Evolutionary conservation across 2,888 invertebrate genomes (phyloP), one percentile per base, ranked within the genome.

Genomic region (Hypomecis punctinalis): DNA sequence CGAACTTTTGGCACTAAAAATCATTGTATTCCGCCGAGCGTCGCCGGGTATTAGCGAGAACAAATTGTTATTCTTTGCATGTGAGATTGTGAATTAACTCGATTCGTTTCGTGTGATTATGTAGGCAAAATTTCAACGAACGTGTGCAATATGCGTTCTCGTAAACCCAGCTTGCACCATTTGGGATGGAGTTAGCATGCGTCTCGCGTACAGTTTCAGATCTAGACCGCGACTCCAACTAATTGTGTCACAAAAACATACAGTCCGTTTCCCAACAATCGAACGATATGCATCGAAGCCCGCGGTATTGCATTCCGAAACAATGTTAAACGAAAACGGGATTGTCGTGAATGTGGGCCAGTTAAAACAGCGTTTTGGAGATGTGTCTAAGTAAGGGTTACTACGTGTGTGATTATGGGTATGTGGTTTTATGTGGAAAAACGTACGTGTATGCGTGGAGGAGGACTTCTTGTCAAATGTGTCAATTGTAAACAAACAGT

Each of bases 401-500:
- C 40, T 57, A 37, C n/a, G 10, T 33, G 47, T 53, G 43, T 36
- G 58, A 55, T 10, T 13, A 57, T 58, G 57, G 43, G 33, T 59
- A 49, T 48, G 60, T 13, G 57, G 52, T 63, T 65, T 61, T 47
- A 54, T 67, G 57, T 66, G 58, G 45, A 61, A 66, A 53, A 78
- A 85, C 85, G 75, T 85, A 85, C 90, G 85, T 89, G 84, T 80
- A 82, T 82, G 81, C 79, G 76, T 77, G 76, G 83, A 85, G 78
- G 83, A 82, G 83, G 80, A 80, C 84, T 80, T 80, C 81, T 80
- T 79, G 79, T 82, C 77, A 79, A 81, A 81, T 83, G 82, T 85
- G 82, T 80, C 81, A 72, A 78, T 84, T 80, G 86, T 88, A 86
- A 86, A 87, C 84, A 88, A 90, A 88, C 83, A 84, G 84, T 86